Base-by-base conservation (phyloP, 2,888 invertebrate species). In the Cyaniris semiargus region DNA sequence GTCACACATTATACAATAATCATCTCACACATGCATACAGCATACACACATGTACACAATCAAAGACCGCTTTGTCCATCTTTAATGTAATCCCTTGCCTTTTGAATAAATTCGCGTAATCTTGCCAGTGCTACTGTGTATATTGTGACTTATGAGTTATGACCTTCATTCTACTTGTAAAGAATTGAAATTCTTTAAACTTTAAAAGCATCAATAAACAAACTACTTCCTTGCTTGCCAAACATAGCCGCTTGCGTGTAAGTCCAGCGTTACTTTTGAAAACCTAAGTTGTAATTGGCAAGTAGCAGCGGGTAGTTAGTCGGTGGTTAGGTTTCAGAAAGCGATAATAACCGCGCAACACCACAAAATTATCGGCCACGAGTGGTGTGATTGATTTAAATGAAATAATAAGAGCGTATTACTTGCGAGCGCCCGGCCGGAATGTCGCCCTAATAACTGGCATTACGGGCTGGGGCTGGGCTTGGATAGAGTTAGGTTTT, bases 351-450 rank as follows among this genome's bases (percentile, higher is more conserved):
- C 21, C 72, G 38, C 38, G 72, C 38, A 21, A 18, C 13, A 13
- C 72, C 21, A 21, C 38, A 21, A n/a, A n/a, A 72, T 72, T 72
- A 72, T 21, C 72, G 66, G 66, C 23, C 4, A n/a, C 38, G 13
- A 44, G 44, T 72, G 72, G 44, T 21, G 23, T 72, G 72, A 72
- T 44, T 72, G 72, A 72, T 72, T 72, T 72, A 72, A 72, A 72
- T 72, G 38, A 44, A 72, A 72, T 72, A 72, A 72, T 38, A 72
- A 72, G 72, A 38, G 71, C 71, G 44, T 72, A 72, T 72, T 72
- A 72, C 44, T 38, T 0, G n/a, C 71, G 8, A 38, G 71, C 72
- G 44, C 44, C 44, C n/a, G n/a, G 44, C 15, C 72, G 44, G 72
- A 66, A 66, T 66, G 66, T 66, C 15, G 38, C 38, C 15, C 10